These are phyloP conservation scores for Halcyon malimbica DNA, from an alignment of 2,113 vertebrate species.

Conservation along the genomic window DNA sequence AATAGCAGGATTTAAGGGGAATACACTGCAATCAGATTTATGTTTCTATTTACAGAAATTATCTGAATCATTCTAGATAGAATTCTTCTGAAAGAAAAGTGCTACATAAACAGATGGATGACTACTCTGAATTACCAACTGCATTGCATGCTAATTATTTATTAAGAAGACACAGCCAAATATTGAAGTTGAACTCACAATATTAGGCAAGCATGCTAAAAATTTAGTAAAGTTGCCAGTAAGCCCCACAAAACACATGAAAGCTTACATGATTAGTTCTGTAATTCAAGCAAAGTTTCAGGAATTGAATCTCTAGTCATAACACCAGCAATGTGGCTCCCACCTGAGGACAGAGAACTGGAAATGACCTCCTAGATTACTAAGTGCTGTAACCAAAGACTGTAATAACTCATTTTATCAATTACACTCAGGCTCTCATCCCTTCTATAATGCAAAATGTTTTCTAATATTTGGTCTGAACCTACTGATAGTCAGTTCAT, in stretches of 20 bases:
- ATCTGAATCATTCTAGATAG: neutral
- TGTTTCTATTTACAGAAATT: neutral
- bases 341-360: neutral
- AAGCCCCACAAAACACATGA: neutral
- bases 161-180: neutral
- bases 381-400: neutral
- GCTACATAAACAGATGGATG: neutral
- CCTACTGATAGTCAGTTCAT: neutral
- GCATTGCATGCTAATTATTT: neutral
- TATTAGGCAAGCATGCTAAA: neutral
- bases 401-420: neutral
- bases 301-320: neutral
- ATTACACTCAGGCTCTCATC: neutral
- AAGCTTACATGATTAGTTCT: neutral
- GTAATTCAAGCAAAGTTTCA: neutral
- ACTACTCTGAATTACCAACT: neutral
- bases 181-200: neutral
- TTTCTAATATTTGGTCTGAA: neutral
- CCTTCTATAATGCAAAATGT: neutral
- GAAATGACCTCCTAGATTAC: neutral
- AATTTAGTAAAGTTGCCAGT: neutral
- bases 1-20: neutral
- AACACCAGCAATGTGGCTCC: neutral
- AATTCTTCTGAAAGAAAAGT: neutral
- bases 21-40: neutral